Base-by-base conservation (phyloP, 2,113 vertebrate species). In the Crypturellus undulatus region DNA sequence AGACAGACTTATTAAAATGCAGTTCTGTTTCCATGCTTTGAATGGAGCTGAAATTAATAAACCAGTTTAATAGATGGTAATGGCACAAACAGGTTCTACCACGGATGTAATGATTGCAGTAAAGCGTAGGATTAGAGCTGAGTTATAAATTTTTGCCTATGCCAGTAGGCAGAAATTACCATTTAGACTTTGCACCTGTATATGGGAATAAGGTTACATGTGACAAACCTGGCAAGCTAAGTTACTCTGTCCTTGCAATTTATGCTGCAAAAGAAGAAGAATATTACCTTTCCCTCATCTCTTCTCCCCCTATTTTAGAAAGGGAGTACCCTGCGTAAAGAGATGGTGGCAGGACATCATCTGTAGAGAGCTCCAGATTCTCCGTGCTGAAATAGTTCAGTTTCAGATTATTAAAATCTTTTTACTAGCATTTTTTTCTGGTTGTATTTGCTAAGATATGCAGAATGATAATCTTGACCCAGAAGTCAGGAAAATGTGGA, bases 281-380 rank as follows among this genome's bases (percentile, higher is more conserved):
- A n/a, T 13, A 49, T 42, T 54, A 58, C 69, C 42, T 16, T 49
- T 19, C 19, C 13, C 21, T 64, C 12, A 70, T 63, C 32, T 59
- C n/a, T 58, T 59, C 18, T 25, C 60, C 32, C 28, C 63, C 22
- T 54, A 3, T 24, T 38, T 38, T 43, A 90, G 87, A 49, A n/a
- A 59, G 70, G 49, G 38, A 7, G 95, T 99, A 98, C 98, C 34
- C 90, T 99, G 63, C 1, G 97, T 5, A 98, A 98, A 96, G 98
- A 99, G 98, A 99, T 98, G 98, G 88, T 99, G 97, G 98, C 98
- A 3, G 99, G 98, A 26, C 98, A 98, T 1, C 26, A 49, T 47
- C 26, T 75, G 26, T 22, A 56, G 12, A 45, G 60, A 75, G n/a
- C 16, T 56, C 20, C 32, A 25, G 12, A 15, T 63, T 63, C 24